Percentiles rank a stretch among this genome's conserved stretches.
Evolutionary conservation across 2,113 vertebrate species (phyloP).

Genomic region (Myocastor coypus): DNA sequence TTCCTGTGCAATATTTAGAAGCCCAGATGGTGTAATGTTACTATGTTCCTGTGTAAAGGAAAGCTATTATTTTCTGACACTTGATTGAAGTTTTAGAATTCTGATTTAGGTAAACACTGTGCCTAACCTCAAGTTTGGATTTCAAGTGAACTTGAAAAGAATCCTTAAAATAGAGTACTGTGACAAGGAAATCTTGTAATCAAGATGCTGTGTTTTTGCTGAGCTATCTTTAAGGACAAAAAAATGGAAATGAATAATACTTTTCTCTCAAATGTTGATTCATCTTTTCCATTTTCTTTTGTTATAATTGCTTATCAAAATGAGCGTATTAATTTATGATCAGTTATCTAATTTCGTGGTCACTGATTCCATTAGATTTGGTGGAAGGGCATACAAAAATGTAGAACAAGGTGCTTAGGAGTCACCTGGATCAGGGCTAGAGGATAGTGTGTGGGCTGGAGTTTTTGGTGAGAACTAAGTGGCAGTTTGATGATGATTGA

Average conservation of each 20-base stretch:
- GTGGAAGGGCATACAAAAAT: neutral
- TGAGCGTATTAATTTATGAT: neutral
- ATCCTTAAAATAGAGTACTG: neutral
- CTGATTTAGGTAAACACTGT: constrained; percentile 41
- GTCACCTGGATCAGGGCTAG: neutral
- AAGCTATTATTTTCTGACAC: constrained; percentile 59
- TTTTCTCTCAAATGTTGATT: neutral
- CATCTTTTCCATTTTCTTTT: neutral
- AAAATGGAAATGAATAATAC: neutral
- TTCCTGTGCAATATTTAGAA: constrained; percentile 51
- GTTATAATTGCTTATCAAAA: neutral
- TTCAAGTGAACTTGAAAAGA: constrained; percentile 56
- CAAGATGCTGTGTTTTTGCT: neutral
- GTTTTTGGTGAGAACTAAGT: neutral
- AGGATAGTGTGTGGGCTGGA: neutral
- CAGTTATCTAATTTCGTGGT: neutral
- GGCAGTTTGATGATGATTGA: neutral
- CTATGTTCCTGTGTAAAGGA: constrained; percentile 36
- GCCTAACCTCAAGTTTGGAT: constrained; percentile 36
- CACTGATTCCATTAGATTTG: neutral
- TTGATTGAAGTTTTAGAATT: constrained; percentile 59
- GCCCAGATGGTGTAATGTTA: constrained; percentile 73
- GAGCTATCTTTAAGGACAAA: neutral
- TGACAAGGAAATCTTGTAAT: constrained; percentile 37
- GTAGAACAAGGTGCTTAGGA: neutral